Evolutionary conservation across 2,888 invertebrate genomes (phyloP).

Genomic region (Agrochola circellaris): DNA sequence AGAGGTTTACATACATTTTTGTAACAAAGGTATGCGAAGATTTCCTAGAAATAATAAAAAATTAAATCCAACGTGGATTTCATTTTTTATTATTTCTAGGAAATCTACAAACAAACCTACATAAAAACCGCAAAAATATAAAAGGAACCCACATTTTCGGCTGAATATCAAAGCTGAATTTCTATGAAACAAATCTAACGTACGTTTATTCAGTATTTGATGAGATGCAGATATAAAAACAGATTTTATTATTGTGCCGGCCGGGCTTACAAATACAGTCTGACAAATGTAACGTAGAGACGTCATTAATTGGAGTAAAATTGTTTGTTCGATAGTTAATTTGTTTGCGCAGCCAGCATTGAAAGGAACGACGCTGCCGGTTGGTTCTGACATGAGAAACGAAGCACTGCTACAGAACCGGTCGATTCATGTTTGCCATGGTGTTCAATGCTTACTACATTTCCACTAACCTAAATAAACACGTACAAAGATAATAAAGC

Average conservation of each 20-base stretch:
- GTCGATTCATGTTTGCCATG: conserved; percentile 54
- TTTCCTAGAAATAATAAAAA: not conserved
- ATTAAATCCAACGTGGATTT: too few relatives aligned
- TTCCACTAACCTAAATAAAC: conserved; percentile 63
- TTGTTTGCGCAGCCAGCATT: conserved; percentile 57
- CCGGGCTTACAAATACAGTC: conserved; percentile 39
- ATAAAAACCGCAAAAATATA: not conserved
- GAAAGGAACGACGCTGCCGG: conserved; percentile 51
- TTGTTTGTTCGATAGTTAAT: conserved; percentile 60
- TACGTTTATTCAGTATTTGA: conserved; percentile 37
- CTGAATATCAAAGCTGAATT: conserved; percentile 16
- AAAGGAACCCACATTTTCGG: conserved; percentile 12
- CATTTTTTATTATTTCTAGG: too few relatives aligned
- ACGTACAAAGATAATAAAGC: conserved; percentile 33
- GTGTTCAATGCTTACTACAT: conserved; percentile 48
- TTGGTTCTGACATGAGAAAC: conserved; percentile 62
- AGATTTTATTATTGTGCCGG: conserved; percentile 37
- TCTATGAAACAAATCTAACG: conserved; percentile 33
- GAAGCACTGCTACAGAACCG: conserved; percentile 45
- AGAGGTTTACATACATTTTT: not conserved
- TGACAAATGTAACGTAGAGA: conserved; percentile 52
- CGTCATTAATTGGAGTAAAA: conserved; percentile 68
- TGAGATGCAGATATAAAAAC: conserved; percentile 45
- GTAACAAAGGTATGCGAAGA: not conserved
- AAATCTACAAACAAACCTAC: not conserved